Evolutionary conservation across 2,888 invertebrate species (phyloP), one percentile per base, ranked within the genome.

Genomic region (Drosophila diplacantha): DNA sequence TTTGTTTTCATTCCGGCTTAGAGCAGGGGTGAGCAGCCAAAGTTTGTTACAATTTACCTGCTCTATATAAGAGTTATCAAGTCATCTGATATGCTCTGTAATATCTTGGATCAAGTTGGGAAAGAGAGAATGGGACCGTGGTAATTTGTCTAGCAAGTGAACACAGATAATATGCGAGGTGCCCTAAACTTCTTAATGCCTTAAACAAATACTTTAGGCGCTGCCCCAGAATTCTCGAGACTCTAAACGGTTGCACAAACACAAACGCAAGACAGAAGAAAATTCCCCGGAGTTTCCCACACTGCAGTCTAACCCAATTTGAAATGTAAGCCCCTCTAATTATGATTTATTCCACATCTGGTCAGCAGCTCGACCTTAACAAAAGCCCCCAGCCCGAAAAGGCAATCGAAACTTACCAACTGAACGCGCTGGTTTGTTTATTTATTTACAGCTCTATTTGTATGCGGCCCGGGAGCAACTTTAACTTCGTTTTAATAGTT

Each of bases 391-490:
- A 39, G 22, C 39, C 41, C 41, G 24, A 37, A 39, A 38, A 47
- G 46, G 49, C 63, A 53, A 49, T 47, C 22, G 34, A 29, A 62
- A 64, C 52, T 62, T 54, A 64, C 62, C 54, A 37, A 20, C 22
- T 32, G 55, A 31, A 31, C 31, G 31, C 52, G 51, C 44, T 52
- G 39, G 47, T 49, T 63, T 54, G 54, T 47, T 55, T 47, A 18
- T 38, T 57, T 52, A 43, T 65, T 57, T 52, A 58, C 51, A 56
- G 66, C 49, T 49, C 50, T 57, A 74, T 79, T 74, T 55, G 74
- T 64, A 69, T 74, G 64, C 64, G 46, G 49, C 50, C 46, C 38
- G 66, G 65, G 63, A 56, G 57, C 57, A 62, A 53, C 71, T 60
- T 50, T 52, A 63, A 62, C 69, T 60, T 66, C 66, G 63, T 71